Conservation (phyloP, 2,113 vertebrate genomes). For the Pampusana beccarii region DNA sequence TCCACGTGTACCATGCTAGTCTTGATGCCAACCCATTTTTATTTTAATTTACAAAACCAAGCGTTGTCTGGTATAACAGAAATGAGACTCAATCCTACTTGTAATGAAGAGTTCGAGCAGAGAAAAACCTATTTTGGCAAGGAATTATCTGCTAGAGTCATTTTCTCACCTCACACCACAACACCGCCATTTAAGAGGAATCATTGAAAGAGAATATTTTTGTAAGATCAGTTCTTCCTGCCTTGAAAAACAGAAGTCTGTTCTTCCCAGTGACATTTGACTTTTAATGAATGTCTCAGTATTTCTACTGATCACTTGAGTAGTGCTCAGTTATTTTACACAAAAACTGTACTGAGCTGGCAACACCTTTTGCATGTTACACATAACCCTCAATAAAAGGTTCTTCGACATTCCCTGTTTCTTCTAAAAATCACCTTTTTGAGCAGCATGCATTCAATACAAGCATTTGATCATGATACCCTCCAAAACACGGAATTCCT, state of each 20-base stretch:
- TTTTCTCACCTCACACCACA: not conserved
- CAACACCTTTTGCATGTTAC: not conserved
- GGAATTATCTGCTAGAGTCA: not conserved
- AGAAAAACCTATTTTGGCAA: not conserved
- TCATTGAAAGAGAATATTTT: not conserved
- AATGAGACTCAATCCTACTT: not conserved
- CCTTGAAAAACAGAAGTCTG: conserved; percentile 24
- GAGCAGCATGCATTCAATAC: not conserved
- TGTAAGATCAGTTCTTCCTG: not conserved
- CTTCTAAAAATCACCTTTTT: not conserved
- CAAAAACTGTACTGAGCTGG: not conserved
- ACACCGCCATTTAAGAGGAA: not conserved
- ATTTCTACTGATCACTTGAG: not conserved
- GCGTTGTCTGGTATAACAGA: not conserved
- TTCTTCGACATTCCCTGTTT: not conserved
- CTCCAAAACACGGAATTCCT: not conserved
- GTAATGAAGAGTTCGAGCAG: not conserved
- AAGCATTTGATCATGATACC: not conserved
- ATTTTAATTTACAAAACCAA: not conserved
- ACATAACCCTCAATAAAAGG: not conserved
- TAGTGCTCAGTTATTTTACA: conserved; percentile 25
- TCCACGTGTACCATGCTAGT: not conserved
- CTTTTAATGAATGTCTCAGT: conserved; percentile 19
- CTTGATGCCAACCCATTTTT: not conserved
- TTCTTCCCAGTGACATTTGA: not conserved